Conservation (phyloP, 2,888 invertebrate species). For the Scaptomyza caliginosa region DNA sequence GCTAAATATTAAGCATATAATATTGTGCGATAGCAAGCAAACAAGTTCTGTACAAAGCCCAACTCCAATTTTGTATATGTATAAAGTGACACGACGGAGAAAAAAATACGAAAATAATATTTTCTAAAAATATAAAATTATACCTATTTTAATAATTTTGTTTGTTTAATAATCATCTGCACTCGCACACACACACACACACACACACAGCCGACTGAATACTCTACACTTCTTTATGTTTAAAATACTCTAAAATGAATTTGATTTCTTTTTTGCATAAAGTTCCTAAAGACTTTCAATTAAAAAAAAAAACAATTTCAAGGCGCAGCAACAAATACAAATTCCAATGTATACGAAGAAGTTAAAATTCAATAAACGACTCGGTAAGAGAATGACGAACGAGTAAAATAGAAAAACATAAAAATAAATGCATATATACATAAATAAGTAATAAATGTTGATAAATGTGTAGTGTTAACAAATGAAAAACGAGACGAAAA, state of each 20-base stretch:
- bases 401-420: constrained; percentile 7
- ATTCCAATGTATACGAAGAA: constrained; percentile 64
- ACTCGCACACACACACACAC: not conserved
- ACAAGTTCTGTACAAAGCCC: constrained; percentile 73
- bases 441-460: constrained; percentile 70
- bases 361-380: constrained; percentile 27
- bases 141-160: constrained; percentile 42
- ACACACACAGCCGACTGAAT: constrained; percentile 23
- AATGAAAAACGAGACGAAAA: constrained; percentile 36
- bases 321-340: constrained; percentile 35
- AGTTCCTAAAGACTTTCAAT: constrained; percentile 62
- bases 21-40: constrained; percentile 46
- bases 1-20: constrained; percentile 55
- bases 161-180: too few relatives aligned
- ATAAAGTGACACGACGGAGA: constrained; percentile 57
- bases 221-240: constrained; percentile 3
- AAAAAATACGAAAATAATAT: constrained; percentile 64
- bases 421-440: constrained; percentile 42
- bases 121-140: constrained; percentile 71
- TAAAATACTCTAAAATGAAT: constrained; percentile 17
- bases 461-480: constrained; percentile 78
- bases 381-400: constrained; percentile 31
- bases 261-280: constrained; percentile 41
- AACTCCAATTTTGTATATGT: constrained; percentile 76
- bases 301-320: constrained; percentile 44